Conservation (phyloP, 1,140 invertebrate species). For the Sitodiplosis mosellana region DNA sequence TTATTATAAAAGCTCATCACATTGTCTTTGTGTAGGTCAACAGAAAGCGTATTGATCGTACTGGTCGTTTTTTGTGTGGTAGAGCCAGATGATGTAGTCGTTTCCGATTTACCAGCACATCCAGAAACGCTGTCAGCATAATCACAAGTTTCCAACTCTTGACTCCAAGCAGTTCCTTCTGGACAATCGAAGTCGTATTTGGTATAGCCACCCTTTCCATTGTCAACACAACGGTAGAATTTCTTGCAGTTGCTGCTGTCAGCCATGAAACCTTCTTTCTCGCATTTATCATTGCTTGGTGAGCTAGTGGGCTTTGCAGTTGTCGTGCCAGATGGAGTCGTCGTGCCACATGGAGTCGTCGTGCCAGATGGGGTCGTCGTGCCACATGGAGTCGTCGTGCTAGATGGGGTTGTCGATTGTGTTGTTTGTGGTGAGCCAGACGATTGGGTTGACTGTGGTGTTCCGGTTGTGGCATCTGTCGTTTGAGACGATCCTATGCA, state of each 20-base stretch:
- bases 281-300: constrained; percentile 16
- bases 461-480: background rate
- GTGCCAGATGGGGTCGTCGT: constrained; percentile 9
- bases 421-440: constrained; percentile 5
- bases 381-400: background rate
- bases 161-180: constrained; percentile 45
- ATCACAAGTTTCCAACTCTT: constrained; percentile 36
- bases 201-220: constrained; percentile 32
- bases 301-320: constrained; percentile 2
- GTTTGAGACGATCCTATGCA: background rate
- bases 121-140: constrained; percentile 32
- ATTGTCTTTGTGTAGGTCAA: too few relatives aligned
- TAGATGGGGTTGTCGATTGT: background rate
- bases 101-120: constrained; percentile 12
- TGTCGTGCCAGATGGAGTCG: constrained; percentile 6
- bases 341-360: background rate
- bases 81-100: too few relatives aligned
- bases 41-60: too few relatives aligned
- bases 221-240: constrained; percentile 47
- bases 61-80: too few relatives aligned
- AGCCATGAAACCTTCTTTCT: constrained; percentile 33
- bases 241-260: constrained; percentile 39
- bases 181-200: constrained; percentile 44
- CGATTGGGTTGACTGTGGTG: background rate
- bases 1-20: too few relatives aligned